Percentiles rank a stretch among this genome's conserved stretches.
Evolutionary conservation across 1,140 invertebrate genomes (phyloP).

Genomic region (Ptiloglossa arizonensis): DNA sequence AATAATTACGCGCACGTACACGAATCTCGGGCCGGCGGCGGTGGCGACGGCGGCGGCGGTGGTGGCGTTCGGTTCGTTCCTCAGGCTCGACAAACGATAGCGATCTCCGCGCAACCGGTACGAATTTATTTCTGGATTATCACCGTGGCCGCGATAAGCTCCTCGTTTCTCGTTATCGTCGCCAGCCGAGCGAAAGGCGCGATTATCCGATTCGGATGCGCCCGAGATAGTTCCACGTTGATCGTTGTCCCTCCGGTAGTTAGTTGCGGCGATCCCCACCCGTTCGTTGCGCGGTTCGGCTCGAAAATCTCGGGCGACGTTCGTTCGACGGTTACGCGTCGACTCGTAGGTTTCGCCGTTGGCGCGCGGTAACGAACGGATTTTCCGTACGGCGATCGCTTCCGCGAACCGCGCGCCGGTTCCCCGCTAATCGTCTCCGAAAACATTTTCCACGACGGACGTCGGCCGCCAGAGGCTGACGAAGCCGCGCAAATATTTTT

Average conservation of each 20-base stretch:
- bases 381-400: not conserved
- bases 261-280: too few species aligned
- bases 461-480: not conserved
- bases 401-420: too few species aligned
- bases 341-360: too few species aligned
- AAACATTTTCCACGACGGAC: not conserved
- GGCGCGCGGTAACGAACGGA: not conserved
- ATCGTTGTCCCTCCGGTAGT: not conserved
- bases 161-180: not conserved
- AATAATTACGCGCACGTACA: not conserved
- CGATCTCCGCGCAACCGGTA: not conserved
- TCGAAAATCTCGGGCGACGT: too few species aligned
- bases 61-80: too few species aligned
- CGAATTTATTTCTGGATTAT: not conserved
- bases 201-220: not conserved
- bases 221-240: not conserved
- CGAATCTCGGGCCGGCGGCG: not conserved
- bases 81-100: not conserved
- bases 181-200: not conserved
- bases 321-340: too few species aligned
- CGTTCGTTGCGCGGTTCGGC: too few species aligned
- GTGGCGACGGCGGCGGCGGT: too few species aligned
- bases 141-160: not conserved
- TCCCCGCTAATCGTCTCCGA: not conserved
- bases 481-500: conserved; percentile 1